Evolutionary conservation across 2,113 vertebrate species (phyloP), one percentile per base, ranked within the genome.

Genomic region (Mesoclemmys tuberculata): DNA sequence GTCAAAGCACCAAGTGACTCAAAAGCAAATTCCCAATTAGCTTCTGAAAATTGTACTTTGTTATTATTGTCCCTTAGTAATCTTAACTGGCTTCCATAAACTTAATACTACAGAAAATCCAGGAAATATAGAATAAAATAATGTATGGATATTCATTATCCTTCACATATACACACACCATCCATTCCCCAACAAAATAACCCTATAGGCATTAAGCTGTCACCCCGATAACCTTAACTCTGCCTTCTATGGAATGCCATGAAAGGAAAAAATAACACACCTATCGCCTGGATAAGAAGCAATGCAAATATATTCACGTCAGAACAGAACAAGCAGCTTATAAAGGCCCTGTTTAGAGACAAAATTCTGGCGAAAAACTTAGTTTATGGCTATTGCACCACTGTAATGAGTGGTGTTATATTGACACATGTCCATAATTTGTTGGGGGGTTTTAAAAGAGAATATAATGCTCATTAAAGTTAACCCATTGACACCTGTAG

Each of bases 1-100:
- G 86, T 89, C 38, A 80, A 78, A 91, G 82, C 84, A 89, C 54
- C 85, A 93, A 68, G 61, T 90, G 81, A 29, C 89, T 93, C 10
- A 95, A 91, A 82, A 44, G 93, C 74, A 54, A 0, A 48, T 44
- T 85, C 87, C 82, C 84, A 68, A 78, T 31, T 91, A 93, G 82
- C 91, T 92, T 83, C 55, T 89, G 71, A 85, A 71, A 83, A 79
- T 4, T 3, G 85, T 88, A 52, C 71, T 9, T 35, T 86, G 61
- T 41, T 78, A 29, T 80, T 80, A 94, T 56, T 48, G 75, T 82
- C 85, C 0, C 2, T 93, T 64, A 75, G 82, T 80, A 95, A 52
- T 54, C 54, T 29, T 44, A 90, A 90, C 61, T 92, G 82, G 61
- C 94, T 87, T 94, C 84, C 6, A 3, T 29, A 26, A 85, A 88